These are phyloP conservation scores for Hymenopus coronatus DNA, from an alignment of 2,888 invertebrate species.

Conservation along the genomic window DNA sequence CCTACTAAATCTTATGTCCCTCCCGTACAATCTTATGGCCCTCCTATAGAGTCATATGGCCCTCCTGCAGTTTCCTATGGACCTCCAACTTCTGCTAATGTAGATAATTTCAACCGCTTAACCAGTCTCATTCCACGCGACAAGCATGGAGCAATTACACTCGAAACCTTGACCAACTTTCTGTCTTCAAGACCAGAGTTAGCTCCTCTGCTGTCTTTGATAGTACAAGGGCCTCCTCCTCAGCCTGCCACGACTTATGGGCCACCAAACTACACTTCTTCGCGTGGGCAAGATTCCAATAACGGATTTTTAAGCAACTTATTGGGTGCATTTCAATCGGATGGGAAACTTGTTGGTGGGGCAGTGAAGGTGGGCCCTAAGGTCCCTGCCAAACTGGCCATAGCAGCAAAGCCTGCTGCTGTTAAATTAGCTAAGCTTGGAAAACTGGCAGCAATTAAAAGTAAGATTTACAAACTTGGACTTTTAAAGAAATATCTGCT, in stretches of 20 bases:
- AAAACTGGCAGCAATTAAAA: not conserved
- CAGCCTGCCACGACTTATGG: not conserved
- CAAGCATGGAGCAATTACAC: not conserved
- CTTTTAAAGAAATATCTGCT: not conserved
- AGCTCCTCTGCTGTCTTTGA: not conserved
- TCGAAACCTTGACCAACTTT: not conserved
- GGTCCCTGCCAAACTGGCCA: not conserved
- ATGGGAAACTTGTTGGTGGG: not conserved
- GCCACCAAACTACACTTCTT: not conserved
- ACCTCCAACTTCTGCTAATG: not conserved
- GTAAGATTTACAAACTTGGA: not conserved
- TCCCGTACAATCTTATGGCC: not conserved
- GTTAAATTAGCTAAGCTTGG: not conserved
- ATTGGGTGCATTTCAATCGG: not conserved
- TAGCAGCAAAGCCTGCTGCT: not conserved
- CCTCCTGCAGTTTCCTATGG: slow-evolving; percentile 15
- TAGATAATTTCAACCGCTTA: not conserved
- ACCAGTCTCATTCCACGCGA: not conserved
- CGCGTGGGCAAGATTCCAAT: not conserved
- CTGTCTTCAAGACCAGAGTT: not conserved
- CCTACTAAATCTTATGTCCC: not conserved
- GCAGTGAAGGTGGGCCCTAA: not conserved
- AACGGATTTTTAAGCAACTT: not conserved
- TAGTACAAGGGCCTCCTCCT: not conserved
- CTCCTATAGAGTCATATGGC: slow-evolving; percentile 13